These are phyloP conservation scores for Damaliscus lunatus DNA, from an alignment of 2,113 vertebrate genomes.

Conservation along the genomic window DNA sequence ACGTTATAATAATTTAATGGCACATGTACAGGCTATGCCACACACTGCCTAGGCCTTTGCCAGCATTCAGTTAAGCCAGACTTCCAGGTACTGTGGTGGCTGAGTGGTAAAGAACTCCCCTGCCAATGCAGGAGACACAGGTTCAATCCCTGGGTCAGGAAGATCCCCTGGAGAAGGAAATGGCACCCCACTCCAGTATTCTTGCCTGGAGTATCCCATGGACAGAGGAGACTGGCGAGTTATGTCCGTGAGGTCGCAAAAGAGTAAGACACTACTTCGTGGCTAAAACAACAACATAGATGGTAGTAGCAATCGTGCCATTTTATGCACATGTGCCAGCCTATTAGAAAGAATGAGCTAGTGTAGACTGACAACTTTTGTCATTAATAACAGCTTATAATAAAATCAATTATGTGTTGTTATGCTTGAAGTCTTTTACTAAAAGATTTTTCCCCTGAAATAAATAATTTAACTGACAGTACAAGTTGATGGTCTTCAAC, in stretches of 20 bases:
- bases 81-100: background rate
- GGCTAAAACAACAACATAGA: background rate
- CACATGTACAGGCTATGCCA: background rate
- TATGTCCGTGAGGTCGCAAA: background rate
- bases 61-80: background rate
- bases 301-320: background rate
- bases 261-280: background rate
- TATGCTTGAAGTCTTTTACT: background rate
- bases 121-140: background rate
- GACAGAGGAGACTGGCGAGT: fast-evolving
- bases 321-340: background rate
- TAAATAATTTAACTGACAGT: background rate
- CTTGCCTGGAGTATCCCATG: background rate
- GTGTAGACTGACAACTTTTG: background rate
- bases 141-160: background rate
- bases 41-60: background rate
- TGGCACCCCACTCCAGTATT: background rate
- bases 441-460: background rate
- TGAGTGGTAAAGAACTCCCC: background rate
- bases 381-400: background rate
- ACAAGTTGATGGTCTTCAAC: background rate
- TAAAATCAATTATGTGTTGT: background rate
- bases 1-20: background rate
- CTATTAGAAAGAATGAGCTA: background rate
- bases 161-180: background rate